Conservation (phyloP, 2,113 vertebrate genomes). For the Choloepus hoffmanni region DNA sequence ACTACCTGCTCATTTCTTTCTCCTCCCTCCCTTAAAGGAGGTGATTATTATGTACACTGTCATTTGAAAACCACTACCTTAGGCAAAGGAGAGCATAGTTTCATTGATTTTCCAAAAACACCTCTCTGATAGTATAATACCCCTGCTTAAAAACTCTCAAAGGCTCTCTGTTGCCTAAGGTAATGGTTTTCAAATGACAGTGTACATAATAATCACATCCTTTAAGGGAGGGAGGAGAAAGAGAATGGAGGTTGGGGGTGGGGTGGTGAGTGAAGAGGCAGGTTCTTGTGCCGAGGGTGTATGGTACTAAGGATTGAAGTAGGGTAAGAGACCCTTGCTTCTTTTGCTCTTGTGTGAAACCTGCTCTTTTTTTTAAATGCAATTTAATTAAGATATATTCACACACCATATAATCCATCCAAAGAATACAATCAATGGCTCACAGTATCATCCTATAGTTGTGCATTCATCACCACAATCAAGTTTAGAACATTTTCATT, state of each 20-base stretch:
- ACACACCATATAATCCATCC: no score
- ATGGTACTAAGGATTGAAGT: background rate
- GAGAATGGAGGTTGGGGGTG: background rate
- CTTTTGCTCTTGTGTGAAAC: background rate
- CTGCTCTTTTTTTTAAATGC: background rate
- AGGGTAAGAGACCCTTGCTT: background rate
- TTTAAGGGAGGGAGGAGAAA: background rate
- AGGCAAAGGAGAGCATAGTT: background rate
- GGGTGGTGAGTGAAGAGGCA: background rate
- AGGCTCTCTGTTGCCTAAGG: background rate
- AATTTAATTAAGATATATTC: no score
- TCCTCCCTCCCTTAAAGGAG: background rate
- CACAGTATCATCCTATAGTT: no score
- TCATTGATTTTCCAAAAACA: no score
- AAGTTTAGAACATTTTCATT: no score
- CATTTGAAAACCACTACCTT: conserved; percentile 3
- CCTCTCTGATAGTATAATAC: no score
- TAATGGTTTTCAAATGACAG: background rate
- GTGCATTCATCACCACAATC: no score
- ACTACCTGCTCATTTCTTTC: background rate
- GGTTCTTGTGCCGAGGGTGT: background rate
- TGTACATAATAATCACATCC: background rate
- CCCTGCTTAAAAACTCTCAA: no score
- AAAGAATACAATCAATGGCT: no score
- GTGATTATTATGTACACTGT: background rate